These are phyloP conservation scores for Kryphioiulus occultus DNA, from an alignment of 2,888 invertebrate species.

Conservation along the genomic window DNA sequence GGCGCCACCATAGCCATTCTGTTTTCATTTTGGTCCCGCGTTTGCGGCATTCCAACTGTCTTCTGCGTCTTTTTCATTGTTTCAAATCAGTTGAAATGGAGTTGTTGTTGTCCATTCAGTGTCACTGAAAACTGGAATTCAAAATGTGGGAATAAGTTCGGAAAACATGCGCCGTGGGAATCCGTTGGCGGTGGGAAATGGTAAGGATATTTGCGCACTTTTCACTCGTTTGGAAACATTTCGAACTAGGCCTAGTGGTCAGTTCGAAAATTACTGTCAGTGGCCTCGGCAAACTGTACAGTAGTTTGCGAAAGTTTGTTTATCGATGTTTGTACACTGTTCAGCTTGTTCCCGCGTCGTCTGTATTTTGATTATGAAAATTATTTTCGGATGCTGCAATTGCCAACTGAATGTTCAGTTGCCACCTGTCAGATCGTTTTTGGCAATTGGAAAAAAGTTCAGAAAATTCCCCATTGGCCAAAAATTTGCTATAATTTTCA, in stretches of 20 bases:
- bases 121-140: not conserved
- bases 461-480: too few relatives aligned
- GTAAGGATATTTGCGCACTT: not conserved
- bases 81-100: constrained; percentile 8
- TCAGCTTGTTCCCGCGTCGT: not conserved
- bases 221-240: not conserved
- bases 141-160: not conserved
- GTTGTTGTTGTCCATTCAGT: not conserved
- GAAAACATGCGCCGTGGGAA: not conserved
- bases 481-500: too few relatives aligned
- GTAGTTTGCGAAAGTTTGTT: not conserved
- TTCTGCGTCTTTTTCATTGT: constrained; percentile 31
- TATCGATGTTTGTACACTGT: not conserved
- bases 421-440: not conserved
- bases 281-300: not conserved
- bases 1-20: not conserved
- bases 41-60: not conserved
- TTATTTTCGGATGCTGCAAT: not conserved
- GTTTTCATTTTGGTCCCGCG: not conserved
- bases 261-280: not conserved
- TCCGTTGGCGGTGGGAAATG: not conserved
- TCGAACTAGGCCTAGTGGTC: not conserved
- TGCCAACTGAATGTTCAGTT: not conserved
- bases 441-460: not conserved
- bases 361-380: not conserved